These are phyloP conservation scores for Harpalus rubripes DNA, from an alignment of 2,888 invertebrate genomes.

Conservation along the genomic window DNA sequence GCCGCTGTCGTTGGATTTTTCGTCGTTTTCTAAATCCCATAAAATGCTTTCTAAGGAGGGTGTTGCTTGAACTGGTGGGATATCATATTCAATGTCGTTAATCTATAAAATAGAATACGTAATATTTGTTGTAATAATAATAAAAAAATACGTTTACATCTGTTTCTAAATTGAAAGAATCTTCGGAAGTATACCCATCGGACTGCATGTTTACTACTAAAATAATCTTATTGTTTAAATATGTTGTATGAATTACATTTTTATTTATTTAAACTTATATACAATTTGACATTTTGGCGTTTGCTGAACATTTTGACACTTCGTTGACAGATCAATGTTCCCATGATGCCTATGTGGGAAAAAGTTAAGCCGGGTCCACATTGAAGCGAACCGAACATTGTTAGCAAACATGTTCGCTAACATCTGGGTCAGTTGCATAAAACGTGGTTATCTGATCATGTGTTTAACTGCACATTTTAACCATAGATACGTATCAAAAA, in stretches of 20 bases:
- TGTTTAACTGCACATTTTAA: too few relatives aligned
- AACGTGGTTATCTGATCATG: too few relatives aligned
- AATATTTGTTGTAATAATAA: slow-evolving; percentile 10
- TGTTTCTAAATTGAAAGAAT: slow-evolving; percentile 58
- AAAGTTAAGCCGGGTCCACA: too few relatives aligned
- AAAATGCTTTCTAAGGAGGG: slow-evolving; percentile 91
- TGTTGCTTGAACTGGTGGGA: slow-evolving; percentile 86
- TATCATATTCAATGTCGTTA: slow-evolving; percentile 89
- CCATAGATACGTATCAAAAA: too few relatives aligned
- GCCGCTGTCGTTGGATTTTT: slow-evolving; percentile 80
- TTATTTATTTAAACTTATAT: slow-evolving; percentile 36
- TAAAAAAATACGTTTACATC: slow-evolving; percentile 45
- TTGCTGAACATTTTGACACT: slow-evolving; percentile 48
- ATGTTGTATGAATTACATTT: slow-evolving; percentile 40
- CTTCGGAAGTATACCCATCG: slow-evolving; percentile 64
- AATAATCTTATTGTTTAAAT: not conserved
- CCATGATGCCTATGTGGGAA: not conserved
- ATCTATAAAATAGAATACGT: slow-evolving; percentile 79
- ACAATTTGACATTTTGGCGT: slow-evolving; percentile 61
- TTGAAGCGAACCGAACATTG: too few relatives aligned
- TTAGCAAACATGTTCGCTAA: too few relatives aligned
- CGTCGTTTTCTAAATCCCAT: slow-evolving; percentile 85
- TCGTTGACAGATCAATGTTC: slow-evolving; percentile 11
- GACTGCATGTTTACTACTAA: slow-evolving; percentile 52
- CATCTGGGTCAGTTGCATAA: too few relatives aligned